A percentile compares a stretch with the other conserved stretches of the same genome.
Conservation (phyloP, 2,797 vertebrate species). For the Ataeniobius toweri region DNA sequence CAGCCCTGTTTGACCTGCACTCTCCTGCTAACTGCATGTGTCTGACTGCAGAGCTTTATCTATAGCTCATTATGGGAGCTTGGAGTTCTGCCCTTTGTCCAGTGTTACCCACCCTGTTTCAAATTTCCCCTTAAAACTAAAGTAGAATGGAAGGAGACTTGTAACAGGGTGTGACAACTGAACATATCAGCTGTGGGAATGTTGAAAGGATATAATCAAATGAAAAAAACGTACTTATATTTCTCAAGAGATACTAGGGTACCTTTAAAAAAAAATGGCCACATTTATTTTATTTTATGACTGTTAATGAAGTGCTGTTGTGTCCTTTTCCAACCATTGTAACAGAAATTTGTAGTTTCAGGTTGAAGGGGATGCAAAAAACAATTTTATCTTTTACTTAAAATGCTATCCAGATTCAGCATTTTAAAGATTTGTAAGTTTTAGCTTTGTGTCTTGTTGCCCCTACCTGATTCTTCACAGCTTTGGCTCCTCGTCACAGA, state of each 20-base stretch:
- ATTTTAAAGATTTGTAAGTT: too few species aligned
- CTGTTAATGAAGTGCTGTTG: neutral
- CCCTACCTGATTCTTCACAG: too few species aligned
- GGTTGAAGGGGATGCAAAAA: neutral
- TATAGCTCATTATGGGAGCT: neutral
- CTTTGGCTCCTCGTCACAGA: too few species aligned
- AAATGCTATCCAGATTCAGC: too few species aligned
- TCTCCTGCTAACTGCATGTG: neutral
- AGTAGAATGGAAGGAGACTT: constrained; percentile 12
- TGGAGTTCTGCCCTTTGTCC: constrained; percentile 12
- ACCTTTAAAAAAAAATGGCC: neutral
- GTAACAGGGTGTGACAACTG: constrained; percentile 21
- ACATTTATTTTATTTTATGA: constrained; percentile 2
- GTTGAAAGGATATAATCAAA: too few species aligned
- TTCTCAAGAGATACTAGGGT: too few species aligned
- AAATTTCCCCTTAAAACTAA: constrained; percentile 26
- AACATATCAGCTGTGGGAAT: neutral
- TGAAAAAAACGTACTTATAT: too few species aligned
- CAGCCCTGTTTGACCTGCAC: constrained; percentile 43
- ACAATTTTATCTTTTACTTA: too few species aligned
- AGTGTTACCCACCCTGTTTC: constrained; percentile 50
- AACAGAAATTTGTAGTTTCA: neutral
- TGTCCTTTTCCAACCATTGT: neutral
- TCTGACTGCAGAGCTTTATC: neutral
- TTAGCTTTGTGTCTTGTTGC: too few species aligned